Evolutionary conservation across 2,888 invertebrate genomes (phyloP), one percentile per base, ranked within the genome.

Genomic region (Stenodera caucasica): DNA sequence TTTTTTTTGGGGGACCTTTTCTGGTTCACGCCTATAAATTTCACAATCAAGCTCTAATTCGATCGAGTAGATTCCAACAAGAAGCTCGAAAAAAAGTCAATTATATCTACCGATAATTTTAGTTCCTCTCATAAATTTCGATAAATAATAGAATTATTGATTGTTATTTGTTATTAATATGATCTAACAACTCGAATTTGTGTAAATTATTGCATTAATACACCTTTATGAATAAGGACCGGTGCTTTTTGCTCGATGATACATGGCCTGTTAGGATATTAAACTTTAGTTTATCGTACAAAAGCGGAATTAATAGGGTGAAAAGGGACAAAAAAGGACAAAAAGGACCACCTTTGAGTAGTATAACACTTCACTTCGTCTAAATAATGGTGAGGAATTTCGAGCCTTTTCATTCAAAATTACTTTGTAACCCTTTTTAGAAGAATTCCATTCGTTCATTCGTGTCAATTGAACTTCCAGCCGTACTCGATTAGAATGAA

Each of bases 281-380:
- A 15, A 23, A 26, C 26, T 51, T 11, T 29, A 32, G 29, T 29
- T n/a, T 7, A 51, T 51, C 29, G 26, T 29, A 2, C 11, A 7
- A 51, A 51, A 51, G n/a, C 26, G 14, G 12, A 51, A 51, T 29
- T 51, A 30, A n/a, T 51, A 29, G n/a, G 3, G n/a, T 33, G n/a
- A 12, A 33, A 33, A 30, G 30, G 30, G 30, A 9, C 8, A 30
- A 33, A 33, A 33, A n/a, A 8, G 33, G 33, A n/a, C 33, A 33
- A 33, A 33, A n/a, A 8, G 33, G 33, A n/a, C 33, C 8, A 32
- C 11, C 32, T 11, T 2, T 7, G 32, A 7, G 32, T 32, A 32
- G 2, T 32, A 32, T 32, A 4, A 6, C 26, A 26, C 26, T 26
- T 5, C 26, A 26, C 5, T 26, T 26, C 26, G 2, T 26, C 3